A percentile compares a stretch with the other conserved stretches of the same genome.
phyloP scores from a whole-genome alignment of 1,140 invertebrate species.

The Holcopasites calliopsidis region DNA sequence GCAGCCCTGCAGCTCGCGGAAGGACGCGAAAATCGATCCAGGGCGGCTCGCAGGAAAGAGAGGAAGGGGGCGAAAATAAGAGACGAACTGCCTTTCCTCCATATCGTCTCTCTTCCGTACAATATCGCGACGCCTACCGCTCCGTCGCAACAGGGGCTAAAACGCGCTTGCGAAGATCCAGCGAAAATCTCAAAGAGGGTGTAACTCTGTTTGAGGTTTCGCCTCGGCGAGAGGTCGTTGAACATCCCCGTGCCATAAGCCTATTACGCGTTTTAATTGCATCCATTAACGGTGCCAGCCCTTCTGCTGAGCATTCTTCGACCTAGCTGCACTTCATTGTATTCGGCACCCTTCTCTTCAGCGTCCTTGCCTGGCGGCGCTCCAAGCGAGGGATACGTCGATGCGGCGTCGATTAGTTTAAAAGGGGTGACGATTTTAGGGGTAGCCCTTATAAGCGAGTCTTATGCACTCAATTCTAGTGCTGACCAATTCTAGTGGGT shows the following conservation, averaged over 20 bases:
- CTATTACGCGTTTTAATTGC: conserved; percentile 70
- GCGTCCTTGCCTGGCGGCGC: background rate
- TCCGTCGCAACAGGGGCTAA: conserved; percentile 38
- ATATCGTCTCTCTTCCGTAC: conserved; percentile 20
- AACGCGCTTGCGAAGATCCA: conserved; percentile 3
- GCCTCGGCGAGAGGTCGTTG: background rate
- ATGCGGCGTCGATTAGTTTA: background rate
- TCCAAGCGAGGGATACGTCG: background rate
- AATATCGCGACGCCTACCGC: conserved; percentile 11
- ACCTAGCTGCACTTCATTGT: background rate
- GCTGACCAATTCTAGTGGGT: too few relatives aligned
- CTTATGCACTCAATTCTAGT: too few relatives aligned
- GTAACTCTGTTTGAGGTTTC: conserved; percentile 23
- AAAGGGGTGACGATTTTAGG: background rate
- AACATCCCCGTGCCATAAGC: conserved; percentile 20
- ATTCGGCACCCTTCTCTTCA: background rate
- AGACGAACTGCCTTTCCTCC: conserved; percentile 42
- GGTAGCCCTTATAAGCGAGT: background rate
- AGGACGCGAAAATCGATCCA: conserved; percentile 61
- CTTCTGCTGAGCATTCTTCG: background rate
- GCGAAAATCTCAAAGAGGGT: conserved; percentile 46
- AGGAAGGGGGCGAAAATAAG: conserved; percentile 34
- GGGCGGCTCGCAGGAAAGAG: conserved; percentile 20
- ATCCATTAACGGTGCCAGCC: conserved; percentile 62
- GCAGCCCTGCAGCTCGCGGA: conserved; percentile 23